Conservation (phyloP, 1,140 invertebrate species). For the Zaprionus camerounensis region DNA sequence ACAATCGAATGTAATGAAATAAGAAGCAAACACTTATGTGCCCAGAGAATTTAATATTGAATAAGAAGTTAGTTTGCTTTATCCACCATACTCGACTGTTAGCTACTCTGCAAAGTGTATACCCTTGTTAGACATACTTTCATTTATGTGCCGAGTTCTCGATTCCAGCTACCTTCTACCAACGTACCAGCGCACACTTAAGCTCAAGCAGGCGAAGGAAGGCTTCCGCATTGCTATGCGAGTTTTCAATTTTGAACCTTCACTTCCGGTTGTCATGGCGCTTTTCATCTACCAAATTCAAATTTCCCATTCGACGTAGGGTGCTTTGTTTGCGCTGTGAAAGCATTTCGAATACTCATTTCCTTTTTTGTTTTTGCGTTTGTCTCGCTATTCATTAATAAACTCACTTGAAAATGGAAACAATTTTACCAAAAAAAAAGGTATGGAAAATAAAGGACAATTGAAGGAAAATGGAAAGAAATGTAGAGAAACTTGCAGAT, state of each 20-base stretch:
- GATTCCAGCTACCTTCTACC: neutral
- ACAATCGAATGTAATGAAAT: slow-evolving; percentile 10
- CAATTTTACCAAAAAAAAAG: slow-evolving; percentile 21
- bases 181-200: neutral
- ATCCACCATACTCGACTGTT: neutral
- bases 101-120: neutral
- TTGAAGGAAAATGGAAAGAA: neutral
- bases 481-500: slow-evolving; percentile 24
- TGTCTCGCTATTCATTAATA: slow-evolving; percentile 29
- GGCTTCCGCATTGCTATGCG: neutral
- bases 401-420: slow-evolving; percentile 28
- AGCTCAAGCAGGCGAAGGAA: neutral
- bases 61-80: neutral
- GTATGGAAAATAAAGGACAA: neutral
- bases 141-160: neutral
- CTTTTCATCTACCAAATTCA: slow-evolving; percentile 8
- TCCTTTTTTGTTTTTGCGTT: slow-evolving; percentile 6
- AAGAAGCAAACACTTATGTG: slow-evolving; percentile 26
- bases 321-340: slow-evolving; percentile 29
- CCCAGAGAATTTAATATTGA: slow-evolving; percentile 4
- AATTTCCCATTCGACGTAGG: slow-evolving; percentile 2
- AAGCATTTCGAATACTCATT: slow-evolving; percentile 36
- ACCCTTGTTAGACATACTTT: neutral
- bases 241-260: slow-evolving; percentile 14
- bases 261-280: slow-evolving; percentile 21